Conservation (phyloP, 1,140 invertebrate species). For the Tribolium castaneum region DNA sequence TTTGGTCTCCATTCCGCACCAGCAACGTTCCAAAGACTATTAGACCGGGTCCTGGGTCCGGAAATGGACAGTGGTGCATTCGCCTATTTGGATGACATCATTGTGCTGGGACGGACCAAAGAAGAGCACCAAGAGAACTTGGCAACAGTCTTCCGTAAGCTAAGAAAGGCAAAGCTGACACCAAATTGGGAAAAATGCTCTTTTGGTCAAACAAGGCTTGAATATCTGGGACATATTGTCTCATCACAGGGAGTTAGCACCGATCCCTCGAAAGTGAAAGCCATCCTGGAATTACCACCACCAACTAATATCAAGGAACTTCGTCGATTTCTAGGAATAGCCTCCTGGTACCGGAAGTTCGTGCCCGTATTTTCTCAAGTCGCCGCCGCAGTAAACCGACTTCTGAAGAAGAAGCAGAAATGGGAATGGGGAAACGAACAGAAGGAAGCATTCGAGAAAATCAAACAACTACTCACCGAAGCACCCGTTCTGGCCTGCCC, state of each 20-base stretch:
- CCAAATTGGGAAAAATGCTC: constrained; percentile 58
- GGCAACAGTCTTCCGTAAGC: constrained; percentile 44
- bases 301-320: constrained; percentile 61
- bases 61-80: constrained; percentile 55
- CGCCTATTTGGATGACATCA: too few species aligned
- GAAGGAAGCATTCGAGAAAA: too few species aligned
- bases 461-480: too few species aligned
- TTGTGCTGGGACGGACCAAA: constrained; percentile 53
- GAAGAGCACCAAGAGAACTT: constrained; percentile 56
- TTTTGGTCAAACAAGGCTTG: constrained; percentile 55
- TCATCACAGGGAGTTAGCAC: constrained; percentile 55
- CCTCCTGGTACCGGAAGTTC: constrained; percentile 63
- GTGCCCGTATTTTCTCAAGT: constrained; percentile 59
- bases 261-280: constrained; percentile 58
- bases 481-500: too few species aligned
- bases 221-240: constrained; percentile 62
- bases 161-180: constrained; percentile 50
- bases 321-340: constrained; percentile 64
- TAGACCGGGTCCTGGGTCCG: constrained; percentile 52
- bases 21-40: constrained; percentile 58
- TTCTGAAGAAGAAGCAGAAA: not conserved
- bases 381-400: constrained; percentile 26
- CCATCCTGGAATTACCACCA: constrained; percentile 58
- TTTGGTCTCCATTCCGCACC: constrained; percentile 57
- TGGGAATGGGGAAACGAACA: constrained; percentile 26